Conservation (phyloP, 2,888 invertebrate species). For the Anoplius nigerrimus region DNA sequence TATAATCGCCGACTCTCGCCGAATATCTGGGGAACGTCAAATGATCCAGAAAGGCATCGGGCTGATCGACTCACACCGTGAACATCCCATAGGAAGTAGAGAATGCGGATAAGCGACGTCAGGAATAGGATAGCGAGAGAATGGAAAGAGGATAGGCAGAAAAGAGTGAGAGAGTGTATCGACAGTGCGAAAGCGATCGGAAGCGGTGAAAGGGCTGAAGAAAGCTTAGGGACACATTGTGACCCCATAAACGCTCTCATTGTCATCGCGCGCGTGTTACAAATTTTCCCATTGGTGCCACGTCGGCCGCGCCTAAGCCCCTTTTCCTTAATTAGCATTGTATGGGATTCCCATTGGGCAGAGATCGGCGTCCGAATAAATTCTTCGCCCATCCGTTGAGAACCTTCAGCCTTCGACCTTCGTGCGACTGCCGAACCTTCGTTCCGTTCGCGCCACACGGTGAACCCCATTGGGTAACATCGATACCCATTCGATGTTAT, state of each 20-base stretch:
- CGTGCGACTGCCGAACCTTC: neutral
- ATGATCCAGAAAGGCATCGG: neutral
- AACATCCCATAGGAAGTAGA: neutral
- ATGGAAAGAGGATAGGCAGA: neutral
- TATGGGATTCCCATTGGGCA: constrained; percentile 64
- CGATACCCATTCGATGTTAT: constrained; percentile 51
- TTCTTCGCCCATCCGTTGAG: constrained; percentile 18
- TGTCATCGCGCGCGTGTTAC: constrained; percentile 66
- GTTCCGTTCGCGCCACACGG: constrained; percentile 9
- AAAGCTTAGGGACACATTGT: constrained; percentile 41
- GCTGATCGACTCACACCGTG: too few relatives aligned
- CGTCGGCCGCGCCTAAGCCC: constrained; percentile 61
- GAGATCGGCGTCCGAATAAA: constrained; percentile 11
- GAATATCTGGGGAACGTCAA: neutral
- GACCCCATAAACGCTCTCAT: constrained; percentile 61
- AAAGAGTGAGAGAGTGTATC: constrained; percentile 1
- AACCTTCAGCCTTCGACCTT: constrained; percentile 11
- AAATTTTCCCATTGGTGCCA: constrained; percentile 65
- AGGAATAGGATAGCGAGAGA: neutral
- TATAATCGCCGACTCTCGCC: constrained; percentile 54
- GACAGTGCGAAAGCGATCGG: neutral
- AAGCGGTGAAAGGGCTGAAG: constrained; percentile 9
- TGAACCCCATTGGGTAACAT: constrained; percentile 41
- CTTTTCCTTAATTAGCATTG: constrained; percentile 69
- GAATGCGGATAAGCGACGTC: neutral